Evolutionary conservation across 1,140 invertebrate species (phyloP).

Genomic region (Drosophila micromelanica): DNA sequence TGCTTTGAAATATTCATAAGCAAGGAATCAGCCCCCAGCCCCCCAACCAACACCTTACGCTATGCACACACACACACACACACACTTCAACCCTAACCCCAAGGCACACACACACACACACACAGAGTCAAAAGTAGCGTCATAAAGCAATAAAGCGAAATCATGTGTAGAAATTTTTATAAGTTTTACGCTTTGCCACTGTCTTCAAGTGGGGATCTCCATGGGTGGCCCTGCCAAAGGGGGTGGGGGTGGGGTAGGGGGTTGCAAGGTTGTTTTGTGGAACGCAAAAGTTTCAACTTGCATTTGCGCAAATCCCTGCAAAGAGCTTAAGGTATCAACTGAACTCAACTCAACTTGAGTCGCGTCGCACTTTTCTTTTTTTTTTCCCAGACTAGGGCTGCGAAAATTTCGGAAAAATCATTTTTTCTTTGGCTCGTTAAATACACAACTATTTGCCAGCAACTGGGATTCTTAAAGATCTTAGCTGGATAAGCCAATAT

Average conservation of each 20-base stretch:
- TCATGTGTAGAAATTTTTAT: conserved; percentile 63
- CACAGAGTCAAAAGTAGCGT: conserved; percentile 29
- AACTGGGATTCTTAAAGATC: background rate
- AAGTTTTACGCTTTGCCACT: conserved; percentile 43
- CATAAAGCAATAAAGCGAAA: conserved; percentile 63
- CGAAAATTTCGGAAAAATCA: background rate
- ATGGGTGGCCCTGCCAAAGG: too few relatives aligned
- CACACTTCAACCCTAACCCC: background rate
- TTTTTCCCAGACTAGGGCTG: background rate
- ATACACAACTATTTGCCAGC: background rate
- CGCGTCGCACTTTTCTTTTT: conserved; percentile 10
- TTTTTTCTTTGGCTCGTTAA: background rate
- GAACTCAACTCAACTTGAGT: conserved; percentile 27
- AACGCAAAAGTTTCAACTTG: conserved; percentile 38
- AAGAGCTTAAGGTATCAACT: conserved; percentile 50
- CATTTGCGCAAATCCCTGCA: conserved; percentile 43
- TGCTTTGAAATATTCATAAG: conserved; percentile 56
- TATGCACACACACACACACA: background rate
- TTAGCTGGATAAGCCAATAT: background rate
- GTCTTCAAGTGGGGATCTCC: conserved; percentile 1
- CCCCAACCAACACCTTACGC: background rate
- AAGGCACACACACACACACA: conserved; percentile 2
- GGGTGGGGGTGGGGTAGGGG: too few relatives aligned
- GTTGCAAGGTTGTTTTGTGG: too few relatives aligned
- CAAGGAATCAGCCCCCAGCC: background rate